phyloP scores from a whole-genome alignment of 64 coral and sea anemone species.

The Trachythela sp. region DNA sequence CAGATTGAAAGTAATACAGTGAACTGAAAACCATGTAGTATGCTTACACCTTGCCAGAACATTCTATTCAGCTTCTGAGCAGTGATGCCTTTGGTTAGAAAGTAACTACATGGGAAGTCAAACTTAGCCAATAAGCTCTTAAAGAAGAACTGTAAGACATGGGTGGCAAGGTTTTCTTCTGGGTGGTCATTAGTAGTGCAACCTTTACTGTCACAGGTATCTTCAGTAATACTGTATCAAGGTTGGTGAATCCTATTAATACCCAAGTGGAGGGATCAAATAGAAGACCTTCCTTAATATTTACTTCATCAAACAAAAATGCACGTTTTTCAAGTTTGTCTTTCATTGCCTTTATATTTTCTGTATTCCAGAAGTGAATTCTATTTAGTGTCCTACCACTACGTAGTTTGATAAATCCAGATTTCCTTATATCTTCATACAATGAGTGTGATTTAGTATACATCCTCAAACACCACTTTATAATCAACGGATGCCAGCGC shows the following conservation, averaged over 20 bases:
- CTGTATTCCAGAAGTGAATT: slow-evolving; percentile 23
- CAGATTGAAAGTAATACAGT: too few relatives aligned
- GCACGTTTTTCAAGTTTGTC: too few relatives aligned
- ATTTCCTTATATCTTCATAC: slow-evolving; percentile 42
- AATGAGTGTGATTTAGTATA: slow-evolving; percentile 30
- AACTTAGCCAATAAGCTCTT: background rate
- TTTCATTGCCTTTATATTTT: background rate
- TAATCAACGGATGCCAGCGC: slow-evolving; percentile 27
- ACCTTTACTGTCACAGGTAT: background rate
- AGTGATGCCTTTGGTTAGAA: too few relatives aligned
- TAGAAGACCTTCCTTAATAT: too few relatives aligned
- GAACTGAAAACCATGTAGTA: too few relatives aligned
- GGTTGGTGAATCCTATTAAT: slow-evolving; percentile 30
- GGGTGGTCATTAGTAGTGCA: background rate
- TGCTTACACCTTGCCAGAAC: too few relatives aligned
- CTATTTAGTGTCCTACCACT: slow-evolving; percentile 27
- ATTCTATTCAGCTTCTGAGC: too few relatives aligned
- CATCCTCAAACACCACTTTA: slow-evolving; percentile 42
- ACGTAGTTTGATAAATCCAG: slow-evolving; percentile 32
- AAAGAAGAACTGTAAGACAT: background rate
- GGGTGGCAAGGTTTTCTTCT: background rate
- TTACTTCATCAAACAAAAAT: too few relatives aligned
- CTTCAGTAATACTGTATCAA: background rate
- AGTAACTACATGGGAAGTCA: too few relatives aligned
- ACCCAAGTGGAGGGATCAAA: too few relatives aligned